Percentiles rank a stretch among this genome's conserved stretches.
Evolutionary conservation across 2,888 invertebrate species (phyloP).

Genomic region (Trilocha varians): DNA sequence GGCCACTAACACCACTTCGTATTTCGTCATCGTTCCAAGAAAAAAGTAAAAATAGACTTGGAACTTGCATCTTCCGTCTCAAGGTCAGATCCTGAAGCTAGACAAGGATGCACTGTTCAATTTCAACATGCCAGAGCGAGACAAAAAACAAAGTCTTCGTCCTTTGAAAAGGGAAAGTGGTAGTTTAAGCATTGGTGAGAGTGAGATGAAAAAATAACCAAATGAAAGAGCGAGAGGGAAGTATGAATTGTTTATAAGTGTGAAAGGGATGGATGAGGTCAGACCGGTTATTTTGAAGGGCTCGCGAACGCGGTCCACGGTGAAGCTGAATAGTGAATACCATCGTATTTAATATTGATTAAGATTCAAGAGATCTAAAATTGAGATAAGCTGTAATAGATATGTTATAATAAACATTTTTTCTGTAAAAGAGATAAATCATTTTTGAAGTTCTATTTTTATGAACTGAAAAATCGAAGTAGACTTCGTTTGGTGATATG

Average conservation of each 20-base stretch:
- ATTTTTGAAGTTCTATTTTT: too few species aligned
- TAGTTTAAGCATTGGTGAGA: constrained; percentile 58
- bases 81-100: constrained; percentile 65
- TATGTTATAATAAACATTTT: too few species aligned
- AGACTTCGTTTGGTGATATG: too few species aligned
- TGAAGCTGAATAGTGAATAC: constrained; percentile 33
- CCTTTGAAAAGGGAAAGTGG: constrained; percentile 73
- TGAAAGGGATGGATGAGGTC: constrained; percentile 26
- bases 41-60: constrained; percentile 70
- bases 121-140: constrained; percentile 19
- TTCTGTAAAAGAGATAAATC: too few species aligned
- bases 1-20: constrained; percentile 34
- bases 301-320: constrained; percentile 51
- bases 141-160: constrained; percentile 51
- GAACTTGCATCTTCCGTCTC: constrained; percentile 59
- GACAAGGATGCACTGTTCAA: constrained; percentile 30
- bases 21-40: constrained; percentile 69
- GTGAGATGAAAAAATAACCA: constrained; percentile 69
- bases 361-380: background rate
- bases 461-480: too few species aligned
- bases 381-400: too few species aligned
- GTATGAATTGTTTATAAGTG: constrained; percentile 17
- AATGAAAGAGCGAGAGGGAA: constrained; percentile 44
- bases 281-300: constrained; percentile 72
- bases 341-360: background rate